Evolutionary conservation across 2,797 vertebrate species (phyloP).

Genomic region (Sebastes variabilis): DNA sequence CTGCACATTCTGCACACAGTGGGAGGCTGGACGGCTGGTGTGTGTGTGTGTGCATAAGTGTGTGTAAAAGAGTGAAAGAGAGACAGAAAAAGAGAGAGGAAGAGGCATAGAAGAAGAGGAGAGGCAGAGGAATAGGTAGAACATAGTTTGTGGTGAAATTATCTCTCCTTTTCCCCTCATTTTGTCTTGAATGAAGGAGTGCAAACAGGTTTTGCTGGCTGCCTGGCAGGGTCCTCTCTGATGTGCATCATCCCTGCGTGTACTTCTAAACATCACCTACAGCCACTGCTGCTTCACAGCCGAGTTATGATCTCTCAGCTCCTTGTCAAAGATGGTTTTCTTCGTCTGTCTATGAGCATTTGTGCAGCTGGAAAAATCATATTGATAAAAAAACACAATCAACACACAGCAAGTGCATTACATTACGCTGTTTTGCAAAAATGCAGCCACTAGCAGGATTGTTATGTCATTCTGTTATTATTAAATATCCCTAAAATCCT

Average conservation of each 20-base stretch:
- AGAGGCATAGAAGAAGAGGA: not conserved
- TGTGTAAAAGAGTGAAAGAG: not conserved
- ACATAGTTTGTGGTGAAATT: not conserved
- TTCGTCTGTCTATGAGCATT: conserved; percentile 47
- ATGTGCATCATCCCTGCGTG: conserved; percentile 65
- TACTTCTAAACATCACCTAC: conserved; percentile 63
- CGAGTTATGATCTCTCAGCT: conserved; percentile 59
- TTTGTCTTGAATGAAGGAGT: conserved; percentile 39
- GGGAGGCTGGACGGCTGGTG: conserved; percentile 31
- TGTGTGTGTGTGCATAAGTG: not conserved
- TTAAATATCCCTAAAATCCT: not conserved
- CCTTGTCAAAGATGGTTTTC: conserved; percentile 54
- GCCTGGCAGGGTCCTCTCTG: conserved; percentile 56
- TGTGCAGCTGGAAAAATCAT: conserved; percentile 12
- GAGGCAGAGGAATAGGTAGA: not conserved
- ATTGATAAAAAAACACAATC: conserved; percentile 32
- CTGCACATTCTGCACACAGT: conserved; percentile 51
- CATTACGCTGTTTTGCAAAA: conserved; percentile 8
- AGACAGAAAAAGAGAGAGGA: not conserved
- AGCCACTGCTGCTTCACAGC: conserved; percentile 59
- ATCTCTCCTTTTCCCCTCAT: not conserved
- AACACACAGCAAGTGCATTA: conserved; percentile 22
- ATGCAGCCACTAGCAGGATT: not conserved
- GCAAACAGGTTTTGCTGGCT: conserved; percentile 54
- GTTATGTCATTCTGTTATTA: not conserved